Evolutionary conservation across 2,888 invertebrate species (phyloP), one percentile per base, ranked within the genome.

Genomic region (Tachina grossa): DNA sequence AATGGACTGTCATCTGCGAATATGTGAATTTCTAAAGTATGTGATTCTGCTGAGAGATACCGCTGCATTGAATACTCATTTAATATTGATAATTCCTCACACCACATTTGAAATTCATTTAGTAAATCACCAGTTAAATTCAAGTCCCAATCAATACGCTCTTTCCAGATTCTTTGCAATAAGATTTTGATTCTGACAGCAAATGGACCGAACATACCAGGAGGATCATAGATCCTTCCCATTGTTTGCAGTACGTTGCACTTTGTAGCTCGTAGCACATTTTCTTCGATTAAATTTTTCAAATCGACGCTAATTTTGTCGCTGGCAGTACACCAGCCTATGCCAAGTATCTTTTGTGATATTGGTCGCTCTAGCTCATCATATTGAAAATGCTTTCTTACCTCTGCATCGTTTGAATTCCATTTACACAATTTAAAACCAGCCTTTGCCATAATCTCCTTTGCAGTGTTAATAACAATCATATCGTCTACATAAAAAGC

Each of bases 401-500:
- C 53, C 1, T 57, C 47, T 13, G 39, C 8, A 14, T 68, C 51
- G 57, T 83, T 82, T 47, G 84, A 71, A 75, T 83, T 87, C 86
- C 84, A 86, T 69, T 88, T 86, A 41, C 86, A 72, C 55, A 87
- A 53, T 39, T 84, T 80, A 55, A 85, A 85, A 69, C 69, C 76
- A 13, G 83, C 85, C n/a, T 63, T 76, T 51, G 47, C 55, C 83
- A 87, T 85, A 51, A 86, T 80, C 53, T 81, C 51, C 39, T 13
- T 76, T 45, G 83, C 66, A 14, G 85, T 41, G 16, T 69, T 31
- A 22, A 77, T 81, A 22, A 84, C 11, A 9, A 87, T 71, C 61
- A 87, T 55, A 53, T 87, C 87, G 57, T 86, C 86, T 22, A 65
- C 63, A 63, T 65, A 75, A 63, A 74, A 75, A n/a, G 43, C 22